Evolutionary conservation across 2,113 vertebrate species (phyloP), one percentile per base, ranked within the genome.

Genomic region (Emydura subglobosa): DNA sequence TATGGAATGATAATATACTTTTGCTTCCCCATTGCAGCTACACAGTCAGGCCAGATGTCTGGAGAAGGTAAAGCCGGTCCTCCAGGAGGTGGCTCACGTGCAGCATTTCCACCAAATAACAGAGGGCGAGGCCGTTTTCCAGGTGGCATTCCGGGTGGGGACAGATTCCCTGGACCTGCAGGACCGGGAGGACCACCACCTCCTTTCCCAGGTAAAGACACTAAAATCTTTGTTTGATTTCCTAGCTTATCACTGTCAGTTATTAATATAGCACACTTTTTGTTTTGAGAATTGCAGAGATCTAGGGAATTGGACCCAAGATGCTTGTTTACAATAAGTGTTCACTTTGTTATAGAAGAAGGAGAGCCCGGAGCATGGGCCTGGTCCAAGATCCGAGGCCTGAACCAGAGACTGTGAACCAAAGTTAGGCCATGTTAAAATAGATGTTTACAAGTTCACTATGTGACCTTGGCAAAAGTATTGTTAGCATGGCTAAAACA

Each of bases 21-120:
- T 5, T 82, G 22, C 72, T 94, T 90, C 92, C 85, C 54, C 19
- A 1, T 91, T 97, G 57, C 98, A 99, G 99, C 99, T 96, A 99
- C 98, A 74, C 99, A 99, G 91, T 99, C 99, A 91, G 99, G 99
- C n/a, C 99, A 99, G 95, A 99, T 99, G 99, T 99, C 99, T 87
- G 99, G 99, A 34, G 99, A 99, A 98, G 99, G 99, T 82, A 99
- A 99, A 98, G 99, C 99, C 94, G 99, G 99, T 34, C 99, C 99
- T 86, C 99, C 99, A 78, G 99, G 99, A 85, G 98, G 98, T 88
- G 98, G 99, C 92, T 98, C 98, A 88, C 98, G 99, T 53, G 98
- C 99, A 88, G 98, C 99, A 87, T 99, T 99, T 96, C 99, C 99
- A 82, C 99, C 99, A 96, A 99, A 98, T 97, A 98, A 99, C 74